phyloP scores from a whole-genome alignment of 2,888 invertebrate genomes.

The Apamea sordens region DNA sequence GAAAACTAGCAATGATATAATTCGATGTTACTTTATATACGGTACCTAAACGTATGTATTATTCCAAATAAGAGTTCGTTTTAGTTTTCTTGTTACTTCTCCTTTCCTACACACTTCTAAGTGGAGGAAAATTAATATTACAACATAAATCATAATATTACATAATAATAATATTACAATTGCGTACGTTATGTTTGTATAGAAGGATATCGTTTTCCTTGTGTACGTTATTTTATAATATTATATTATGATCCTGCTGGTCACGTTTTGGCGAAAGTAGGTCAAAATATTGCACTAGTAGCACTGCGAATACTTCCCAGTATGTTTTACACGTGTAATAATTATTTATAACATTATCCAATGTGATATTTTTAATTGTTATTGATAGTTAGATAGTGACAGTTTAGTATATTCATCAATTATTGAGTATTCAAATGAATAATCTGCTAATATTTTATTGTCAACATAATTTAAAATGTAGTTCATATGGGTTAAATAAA shows the following conservation, averaged over 20 bases:
- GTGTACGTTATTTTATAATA: constrained; percentile 35
- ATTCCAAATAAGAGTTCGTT: background rate
- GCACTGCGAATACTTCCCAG: constrained; percentile 32
- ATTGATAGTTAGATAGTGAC: background rate
- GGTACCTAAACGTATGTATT: background rate
- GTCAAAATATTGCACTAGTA: constrained; percentile 48
- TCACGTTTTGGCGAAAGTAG: constrained; percentile 51
- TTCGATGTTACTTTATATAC: background rate
- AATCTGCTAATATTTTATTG: background rate
- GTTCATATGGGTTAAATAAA: background rate
- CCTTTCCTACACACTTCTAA: background rate
- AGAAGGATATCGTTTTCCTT: constrained; percentile 45
- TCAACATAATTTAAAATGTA: background rate
- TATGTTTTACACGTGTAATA: constrained; percentile 22
- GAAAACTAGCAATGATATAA: background rate
- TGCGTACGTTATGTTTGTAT: constrained; percentile 21
- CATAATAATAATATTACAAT: constrained; percentile 23
- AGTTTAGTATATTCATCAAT: background rate
- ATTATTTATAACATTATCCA: background rate
- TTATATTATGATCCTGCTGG: constrained; percentile 41
- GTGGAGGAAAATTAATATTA: constrained; percentile 30
- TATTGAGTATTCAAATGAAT: background rate
- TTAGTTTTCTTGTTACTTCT: background rate
- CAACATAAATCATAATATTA: constrained; percentile 24
- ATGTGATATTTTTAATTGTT: background rate